A percentile compares a stretch with the other conserved stretches of the same genome.
phyloP scores from a whole-genome alignment of 2,113 vertebrate species.

The Rallus limicola region DNA sequence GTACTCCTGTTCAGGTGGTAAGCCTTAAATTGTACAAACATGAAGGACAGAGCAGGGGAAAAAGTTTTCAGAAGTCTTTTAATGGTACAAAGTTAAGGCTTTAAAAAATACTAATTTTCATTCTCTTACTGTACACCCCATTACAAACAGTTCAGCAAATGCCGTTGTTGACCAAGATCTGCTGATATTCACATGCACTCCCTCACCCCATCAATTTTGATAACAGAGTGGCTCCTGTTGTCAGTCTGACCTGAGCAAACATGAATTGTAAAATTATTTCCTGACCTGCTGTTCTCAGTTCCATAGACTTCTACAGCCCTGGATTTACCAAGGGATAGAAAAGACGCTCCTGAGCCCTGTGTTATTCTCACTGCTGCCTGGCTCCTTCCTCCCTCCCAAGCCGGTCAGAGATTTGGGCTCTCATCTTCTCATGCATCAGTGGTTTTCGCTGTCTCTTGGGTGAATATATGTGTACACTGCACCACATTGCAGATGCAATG shows the following conservation, averaged over 20 bases:
- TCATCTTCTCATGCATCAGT: background rate
- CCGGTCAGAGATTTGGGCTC: background rate
- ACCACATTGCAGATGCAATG: background rate
- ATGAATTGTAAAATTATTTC: background rate
- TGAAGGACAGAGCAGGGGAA: background rate
- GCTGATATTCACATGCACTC: background rate
- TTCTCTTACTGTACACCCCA: background rate
- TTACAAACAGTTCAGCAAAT: background rate
- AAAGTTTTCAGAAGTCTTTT: background rate
- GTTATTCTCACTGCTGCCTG: background rate
- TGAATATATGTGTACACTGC: background rate
- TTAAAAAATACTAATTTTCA: background rate
- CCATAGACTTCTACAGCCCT: background rate
- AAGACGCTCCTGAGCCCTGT: background rate
- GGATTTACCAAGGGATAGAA: background rate
- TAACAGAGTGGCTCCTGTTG: fast-evolving
- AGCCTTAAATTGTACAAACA: background rate
- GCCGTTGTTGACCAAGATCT: background rate
- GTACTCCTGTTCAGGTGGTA: background rate
- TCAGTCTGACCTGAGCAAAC: background rate
- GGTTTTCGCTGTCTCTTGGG: background rate
- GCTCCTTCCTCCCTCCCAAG: background rate
- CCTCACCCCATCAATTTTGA: fast-evolving
- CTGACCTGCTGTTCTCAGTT: background rate
- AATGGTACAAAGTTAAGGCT: background rate